Evolutionary conservation across 2,113 vertebrate genomes (phyloP).

Genomic region (Petaurus breviceps): DNA sequence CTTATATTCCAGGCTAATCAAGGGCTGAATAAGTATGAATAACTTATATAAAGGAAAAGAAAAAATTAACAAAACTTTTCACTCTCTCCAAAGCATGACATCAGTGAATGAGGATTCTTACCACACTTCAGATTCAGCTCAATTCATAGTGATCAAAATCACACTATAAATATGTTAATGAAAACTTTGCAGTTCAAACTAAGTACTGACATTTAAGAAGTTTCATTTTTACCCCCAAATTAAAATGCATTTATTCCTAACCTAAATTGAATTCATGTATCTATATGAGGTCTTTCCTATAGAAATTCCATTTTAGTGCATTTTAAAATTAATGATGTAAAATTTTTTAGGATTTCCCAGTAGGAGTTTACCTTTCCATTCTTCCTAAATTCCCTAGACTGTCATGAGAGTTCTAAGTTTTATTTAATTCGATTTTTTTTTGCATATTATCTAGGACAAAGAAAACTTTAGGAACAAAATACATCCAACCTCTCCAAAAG

Average conservation of each 20-base stretch:
- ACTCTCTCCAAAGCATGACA: neutral
- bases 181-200: slow-evolving; percentile 3
- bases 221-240: neutral
- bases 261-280: neutral
- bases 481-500: neutral
- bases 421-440: slow-evolving; percentile 1
- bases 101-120: neutral
- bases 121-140: neutral
- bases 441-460: neutral
- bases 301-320: neutral
- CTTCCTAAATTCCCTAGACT: neutral
- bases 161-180: neutral
- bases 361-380: neutral
- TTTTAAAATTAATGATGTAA: neutral
- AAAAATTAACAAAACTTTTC: slow-evolving; percentile 7
- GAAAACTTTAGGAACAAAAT: neutral
- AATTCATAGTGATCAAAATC: neutral
- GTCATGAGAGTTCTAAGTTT: neutral
- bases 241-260: neutral
- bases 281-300: neutral
- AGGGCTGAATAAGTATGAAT: neutral
- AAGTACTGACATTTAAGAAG: slow-evolving; percentile 19
- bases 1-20: slow-evolving; percentile 18
- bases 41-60: neutral
- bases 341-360: neutral